A percentile compares a stretch with the other conserved stretches of the same genome.
Conservation (phyloP, 2,797 vertebrate genomes). For the Malurus splendens region DNA sequence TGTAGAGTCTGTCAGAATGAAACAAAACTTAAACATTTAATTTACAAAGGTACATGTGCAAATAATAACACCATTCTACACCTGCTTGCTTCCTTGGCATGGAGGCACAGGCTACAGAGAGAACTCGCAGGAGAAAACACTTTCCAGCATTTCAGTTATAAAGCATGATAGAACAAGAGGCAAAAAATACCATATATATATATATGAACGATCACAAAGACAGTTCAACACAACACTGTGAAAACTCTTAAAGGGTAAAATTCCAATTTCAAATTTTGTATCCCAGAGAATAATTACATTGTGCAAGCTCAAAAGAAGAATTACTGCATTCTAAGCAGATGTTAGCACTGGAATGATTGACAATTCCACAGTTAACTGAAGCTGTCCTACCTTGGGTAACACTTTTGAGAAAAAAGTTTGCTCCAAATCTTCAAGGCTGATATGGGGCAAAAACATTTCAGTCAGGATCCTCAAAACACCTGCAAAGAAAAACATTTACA, state of each 20-base stretch:
- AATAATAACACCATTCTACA: neutral
- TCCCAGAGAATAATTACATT: neutral
- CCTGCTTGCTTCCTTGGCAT: neutral
- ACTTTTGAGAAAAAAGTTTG: conserved; percentile 84
- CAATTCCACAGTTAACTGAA: neutral
- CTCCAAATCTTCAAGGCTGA: conserved; percentile 81
- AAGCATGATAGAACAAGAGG: neutral
- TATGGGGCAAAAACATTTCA: conserved; percentile 90
- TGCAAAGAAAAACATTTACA: conserved; percentile 56
- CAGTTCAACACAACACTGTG: neutral
- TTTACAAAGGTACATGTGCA: neutral
- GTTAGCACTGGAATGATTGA: neutral
- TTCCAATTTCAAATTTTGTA: neutral
- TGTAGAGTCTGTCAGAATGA: conserved; percentile 74
- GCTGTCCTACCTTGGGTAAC: conserved; percentile 83
- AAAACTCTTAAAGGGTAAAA: neutral
- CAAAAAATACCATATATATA: neutral
- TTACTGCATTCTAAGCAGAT: neutral
- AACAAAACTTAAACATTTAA: neutral
- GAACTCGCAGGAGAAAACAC: neutral
- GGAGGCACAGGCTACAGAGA: neutral
- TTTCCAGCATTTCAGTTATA: neutral
- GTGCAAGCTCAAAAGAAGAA: neutral
- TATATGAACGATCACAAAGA: neutral
- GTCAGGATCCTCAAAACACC: conserved; percentile 86